phyloP scores from a whole-genome alignment of 2,797 vertebrate genomes.

The Odontamblyopus lacepedii region DNA sequence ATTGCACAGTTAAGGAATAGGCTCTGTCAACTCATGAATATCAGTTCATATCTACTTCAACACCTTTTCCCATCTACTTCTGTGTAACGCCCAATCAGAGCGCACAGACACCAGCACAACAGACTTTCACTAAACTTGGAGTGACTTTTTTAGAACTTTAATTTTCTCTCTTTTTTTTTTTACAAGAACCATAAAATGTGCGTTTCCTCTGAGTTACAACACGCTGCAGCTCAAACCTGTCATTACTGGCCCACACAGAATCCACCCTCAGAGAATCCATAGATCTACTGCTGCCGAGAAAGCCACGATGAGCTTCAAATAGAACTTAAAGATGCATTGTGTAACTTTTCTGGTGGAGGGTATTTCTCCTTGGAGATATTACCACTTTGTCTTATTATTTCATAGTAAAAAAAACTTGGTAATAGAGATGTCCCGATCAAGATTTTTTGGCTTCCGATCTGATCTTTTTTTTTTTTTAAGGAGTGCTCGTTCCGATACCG shows the following conservation, averaged over 20 bases:
- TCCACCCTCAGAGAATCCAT: neutral
- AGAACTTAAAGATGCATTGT: too few relatives aligned
- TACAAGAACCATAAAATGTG: neutral
- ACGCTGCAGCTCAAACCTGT: neutral
- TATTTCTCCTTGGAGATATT: too few relatives aligned
- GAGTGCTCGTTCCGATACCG: too few relatives aligned
- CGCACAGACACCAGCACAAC: neutral
- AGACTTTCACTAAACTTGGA: neutral
- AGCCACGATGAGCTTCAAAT: neutral
- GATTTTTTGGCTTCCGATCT: too few relatives aligned
- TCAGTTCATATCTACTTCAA: neutral
- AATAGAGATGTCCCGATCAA: too few relatives aligned
- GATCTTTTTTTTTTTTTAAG: too few relatives aligned
- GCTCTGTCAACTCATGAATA: too few relatives aligned
- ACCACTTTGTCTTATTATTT: too few relatives aligned
- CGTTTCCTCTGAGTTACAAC: conserved; percentile 2
- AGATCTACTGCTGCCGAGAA: neutral
- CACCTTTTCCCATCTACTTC: neutral
- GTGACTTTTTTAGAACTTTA: neutral
- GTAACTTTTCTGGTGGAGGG: too few relatives aligned
- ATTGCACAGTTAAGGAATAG: too few relatives aligned
- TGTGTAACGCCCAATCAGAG: neutral
- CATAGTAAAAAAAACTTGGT: too few relatives aligned
- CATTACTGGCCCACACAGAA: conserved; percentile 5
- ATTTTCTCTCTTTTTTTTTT: neutral